These are phyloP conservation scores for Empis stercorea DNA, from an alignment of 2,888 invertebrate species.

Conservation along the genomic window DNA sequence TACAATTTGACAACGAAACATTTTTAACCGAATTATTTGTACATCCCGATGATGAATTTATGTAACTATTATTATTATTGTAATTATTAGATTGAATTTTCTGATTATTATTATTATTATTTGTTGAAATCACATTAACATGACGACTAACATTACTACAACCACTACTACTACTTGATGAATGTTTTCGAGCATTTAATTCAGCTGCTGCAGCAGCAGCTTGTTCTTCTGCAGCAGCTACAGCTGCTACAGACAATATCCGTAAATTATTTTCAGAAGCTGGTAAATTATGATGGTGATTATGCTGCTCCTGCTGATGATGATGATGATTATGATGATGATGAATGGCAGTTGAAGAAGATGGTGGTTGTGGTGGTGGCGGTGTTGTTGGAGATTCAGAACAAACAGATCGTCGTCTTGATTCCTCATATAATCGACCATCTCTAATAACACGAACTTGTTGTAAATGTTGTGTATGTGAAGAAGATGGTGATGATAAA, in stretches of 20 bases:
- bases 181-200: slow-evolving; percentile 7
- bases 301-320: not conserved
- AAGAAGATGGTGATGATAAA: not conserved
- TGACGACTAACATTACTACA: slow-evolving; percentile 26
- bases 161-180: slow-evolving; percentile 7
- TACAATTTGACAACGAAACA: too few species aligned
- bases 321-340: slow-evolving; percentile 6
- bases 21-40: not conserved
- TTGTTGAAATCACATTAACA: slow-evolving; percentile 31
- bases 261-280: slow-evolving; percentile 13
- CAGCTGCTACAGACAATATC: slow-evolving; percentile 12
- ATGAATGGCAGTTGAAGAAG: slow-evolving; percentile 7
- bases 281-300: slow-evolving; percentile 15
- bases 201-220: slow-evolving; percentile 1
- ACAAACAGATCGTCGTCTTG: slow-evolving; percentile 11
- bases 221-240: slow-evolving; percentile 7
- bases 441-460: slow-evolving; percentile 37
- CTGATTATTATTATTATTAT: slow-evolving; percentile 13
- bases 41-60: not conserved
- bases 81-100: not conserved
- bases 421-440: slow-evolving; percentile 33
- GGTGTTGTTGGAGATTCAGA: slow-evolving; percentile 12
- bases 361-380: slow-evolving; percentile 6
- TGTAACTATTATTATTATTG: slow-evolving; percentile 1
- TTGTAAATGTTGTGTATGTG: slow-evolving; percentile 15